phyloP scores from a whole-genome alignment of 2,113 vertebrate species.

The Sporophila hypoxantha region DNA sequence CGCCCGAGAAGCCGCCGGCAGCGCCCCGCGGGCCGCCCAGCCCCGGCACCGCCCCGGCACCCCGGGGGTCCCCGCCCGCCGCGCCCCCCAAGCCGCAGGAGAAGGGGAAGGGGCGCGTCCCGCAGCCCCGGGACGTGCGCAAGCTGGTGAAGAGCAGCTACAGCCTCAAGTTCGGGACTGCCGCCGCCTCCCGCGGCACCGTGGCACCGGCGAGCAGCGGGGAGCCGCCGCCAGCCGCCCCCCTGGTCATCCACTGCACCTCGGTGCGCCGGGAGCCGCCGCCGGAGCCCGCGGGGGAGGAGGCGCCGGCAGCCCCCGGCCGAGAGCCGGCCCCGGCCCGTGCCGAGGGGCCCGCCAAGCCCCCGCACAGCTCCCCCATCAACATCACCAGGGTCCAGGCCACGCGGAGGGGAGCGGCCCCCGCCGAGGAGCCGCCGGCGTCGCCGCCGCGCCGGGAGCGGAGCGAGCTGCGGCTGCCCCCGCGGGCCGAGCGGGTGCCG shows the following conservation, averaged over 20 bases:
- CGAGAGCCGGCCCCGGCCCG: neutral
- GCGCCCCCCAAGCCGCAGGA: neutral
- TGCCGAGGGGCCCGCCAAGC: neutral
- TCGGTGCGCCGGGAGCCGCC: slow-evolving; percentile 11
- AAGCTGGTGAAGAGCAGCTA: slow-evolving; percentile 87
- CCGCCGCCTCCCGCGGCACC: neutral
- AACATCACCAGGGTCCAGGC: slow-evolving; percentile 41
- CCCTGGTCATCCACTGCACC: slow-evolving; percentile 63
- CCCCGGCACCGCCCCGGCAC: fast-evolving
- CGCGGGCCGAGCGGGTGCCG: neutral
- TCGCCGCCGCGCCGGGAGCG: neutral
- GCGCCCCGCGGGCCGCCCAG: neutral
- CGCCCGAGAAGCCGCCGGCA: slow-evolving; percentile 47
- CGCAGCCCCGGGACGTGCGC: slow-evolving; percentile 83
- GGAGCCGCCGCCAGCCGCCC: neutral
- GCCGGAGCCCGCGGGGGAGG: fast-evolving
- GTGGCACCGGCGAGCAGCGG: neutral
- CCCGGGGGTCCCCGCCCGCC: neutral
- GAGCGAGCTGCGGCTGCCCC: slow-evolving; percentile 23
- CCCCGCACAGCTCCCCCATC: neutral
- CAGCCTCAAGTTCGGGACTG: slow-evolving; percentile 74
- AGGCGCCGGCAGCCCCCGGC: neutral
- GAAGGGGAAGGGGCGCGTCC: slow-evolving; percentile 15
- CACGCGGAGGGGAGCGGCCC: neutral
- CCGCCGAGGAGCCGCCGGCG: neutral